Evolutionary conservation across 2,113 vertebrate species (phyloP).

Genomic region (Pyxicephalus adspersus): DNA sequence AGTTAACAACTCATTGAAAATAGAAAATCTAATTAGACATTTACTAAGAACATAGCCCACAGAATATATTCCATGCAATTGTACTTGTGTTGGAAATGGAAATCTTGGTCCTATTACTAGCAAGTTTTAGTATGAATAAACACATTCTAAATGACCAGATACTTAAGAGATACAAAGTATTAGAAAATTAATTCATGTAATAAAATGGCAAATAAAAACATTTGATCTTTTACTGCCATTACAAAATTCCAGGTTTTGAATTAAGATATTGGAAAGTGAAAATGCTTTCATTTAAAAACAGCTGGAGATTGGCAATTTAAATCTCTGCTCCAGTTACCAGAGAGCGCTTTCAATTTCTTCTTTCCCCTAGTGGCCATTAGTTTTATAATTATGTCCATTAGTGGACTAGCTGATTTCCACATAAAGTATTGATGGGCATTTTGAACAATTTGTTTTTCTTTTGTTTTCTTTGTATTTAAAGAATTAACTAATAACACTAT

Average conservation of each 20-base stretch:
- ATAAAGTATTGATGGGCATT: constrained; percentile 1
- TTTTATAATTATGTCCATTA: constrained; percentile 38
- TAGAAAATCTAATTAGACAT: too few species aligned
- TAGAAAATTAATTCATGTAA: constrained; percentile 29
- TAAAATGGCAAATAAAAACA: constrained; percentile 40
- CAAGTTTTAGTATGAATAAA: background rate
- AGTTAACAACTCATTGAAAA: background rate
- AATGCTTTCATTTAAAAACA: constrained; percentile 47
- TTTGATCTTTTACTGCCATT: constrained; percentile 1
- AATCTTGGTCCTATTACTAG: background rate
- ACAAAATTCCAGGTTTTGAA: constrained; percentile 31
- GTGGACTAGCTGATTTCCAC: background rate
- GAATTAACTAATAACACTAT: background rate
- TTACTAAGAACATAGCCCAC: background rate
- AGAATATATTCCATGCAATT: background rate
- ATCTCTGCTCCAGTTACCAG: constrained; percentile 55
- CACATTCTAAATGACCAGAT: background rate
- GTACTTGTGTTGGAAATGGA: background rate
- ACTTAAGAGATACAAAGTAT: constrained; percentile 2
- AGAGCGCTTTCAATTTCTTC: constrained; percentile 44
- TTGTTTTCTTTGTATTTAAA: constrained; percentile 13
- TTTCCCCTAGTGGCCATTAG: constrained; percentile 40
- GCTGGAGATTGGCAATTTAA: constrained; percentile 49
- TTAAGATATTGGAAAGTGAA: constrained; percentile 43
- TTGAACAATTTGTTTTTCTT: background rate